phyloP scores from a whole-genome alignment of 37 sponge, comb jelly and placozoan genomes.

The Lycopodina hypogea region DNA sequence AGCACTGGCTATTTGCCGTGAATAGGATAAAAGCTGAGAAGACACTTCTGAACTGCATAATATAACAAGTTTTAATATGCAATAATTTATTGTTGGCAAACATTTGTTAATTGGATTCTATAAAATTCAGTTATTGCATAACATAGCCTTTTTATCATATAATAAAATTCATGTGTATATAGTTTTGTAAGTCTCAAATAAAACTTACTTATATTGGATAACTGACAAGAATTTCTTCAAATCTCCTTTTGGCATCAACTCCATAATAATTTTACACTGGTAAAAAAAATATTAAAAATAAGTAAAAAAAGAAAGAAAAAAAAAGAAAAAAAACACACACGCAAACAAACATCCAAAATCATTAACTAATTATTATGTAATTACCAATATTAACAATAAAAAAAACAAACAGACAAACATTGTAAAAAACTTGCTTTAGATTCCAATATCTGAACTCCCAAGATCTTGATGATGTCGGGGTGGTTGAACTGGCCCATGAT shows the following conservation, averaged over 20 bases:
- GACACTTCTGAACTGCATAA: slow-evolving; percentile 3
- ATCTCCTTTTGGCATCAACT: slow-evolving; percentile 28
- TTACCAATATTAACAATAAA: not conserved
- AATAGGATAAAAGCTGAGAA: slow-evolving; percentile 19
- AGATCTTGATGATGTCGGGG: not conserved
- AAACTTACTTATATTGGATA: not conserved
- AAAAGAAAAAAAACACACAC: not conserved
- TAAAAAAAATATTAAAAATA: not conserved
- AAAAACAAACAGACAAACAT: too few relatives aligned
- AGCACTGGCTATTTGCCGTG: slow-evolving; percentile 25
- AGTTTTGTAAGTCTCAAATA: too few relatives aligned
- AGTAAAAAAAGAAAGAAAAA: not conserved
- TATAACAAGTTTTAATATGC: too few relatives aligned
- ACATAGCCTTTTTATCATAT: not conserved
- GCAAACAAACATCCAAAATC: not conserved
- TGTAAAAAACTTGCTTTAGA: too few relatives aligned
- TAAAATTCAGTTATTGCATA: not conserved
- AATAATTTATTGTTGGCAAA: too few relatives aligned
- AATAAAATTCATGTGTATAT: not conserved
- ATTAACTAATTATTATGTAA: not conserved
- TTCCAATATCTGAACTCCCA: too few relatives aligned
- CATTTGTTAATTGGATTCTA: too few relatives aligned
- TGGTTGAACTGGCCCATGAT: slow-evolving; percentile 60
- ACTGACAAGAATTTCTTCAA: not conserved
- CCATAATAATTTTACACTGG: slow-evolving; percentile 12